These are phyloP conservation scores for Crax fasciolata DNA, from an alignment of 2,797 vertebrate species.

Conservation along the genomic window DNA sequence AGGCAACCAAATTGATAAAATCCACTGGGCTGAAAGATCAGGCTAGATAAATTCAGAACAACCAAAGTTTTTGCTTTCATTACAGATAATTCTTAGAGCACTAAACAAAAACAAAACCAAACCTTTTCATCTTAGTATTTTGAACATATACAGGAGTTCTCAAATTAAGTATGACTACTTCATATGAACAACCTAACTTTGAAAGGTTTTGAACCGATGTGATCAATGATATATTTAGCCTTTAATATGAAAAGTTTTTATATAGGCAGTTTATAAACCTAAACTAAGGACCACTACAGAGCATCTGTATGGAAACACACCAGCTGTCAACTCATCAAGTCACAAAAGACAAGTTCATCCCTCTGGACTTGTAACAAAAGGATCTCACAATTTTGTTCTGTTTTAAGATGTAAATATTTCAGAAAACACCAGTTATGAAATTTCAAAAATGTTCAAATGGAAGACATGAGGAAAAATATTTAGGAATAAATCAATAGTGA, in stretches of 20 bases:
- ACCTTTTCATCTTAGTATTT: background rate
- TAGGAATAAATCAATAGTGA: conserved; percentile 63
- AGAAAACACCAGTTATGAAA: background rate
- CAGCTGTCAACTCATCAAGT: background rate
- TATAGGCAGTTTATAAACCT: background rate
- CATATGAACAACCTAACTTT: background rate
- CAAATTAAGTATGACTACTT: background rate
- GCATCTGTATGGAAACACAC: background rate
- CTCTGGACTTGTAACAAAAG: background rate
- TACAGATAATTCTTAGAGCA: background rate
- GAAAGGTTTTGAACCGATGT: no score
- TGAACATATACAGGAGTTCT: background rate
- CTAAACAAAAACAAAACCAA: background rate
- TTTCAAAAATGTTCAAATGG: conserved; percentile 57
- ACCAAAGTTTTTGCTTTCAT: background rate
- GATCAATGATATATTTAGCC: background rate
- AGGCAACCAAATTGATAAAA: background rate
- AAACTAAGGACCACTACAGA: background rate
- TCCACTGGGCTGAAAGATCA: background rate
- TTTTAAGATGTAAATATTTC: background rate
- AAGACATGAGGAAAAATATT: conserved; percentile 62
- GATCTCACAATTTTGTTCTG: background rate
- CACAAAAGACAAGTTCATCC: background rate
- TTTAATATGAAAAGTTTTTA: background rate
- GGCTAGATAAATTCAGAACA: background rate